A percentile compares a stretch with the other conserved stretches of the same genome.
Conservation (phyloP, 2,888 invertebrate genomes). For the Aleiodes alternator region DNA sequence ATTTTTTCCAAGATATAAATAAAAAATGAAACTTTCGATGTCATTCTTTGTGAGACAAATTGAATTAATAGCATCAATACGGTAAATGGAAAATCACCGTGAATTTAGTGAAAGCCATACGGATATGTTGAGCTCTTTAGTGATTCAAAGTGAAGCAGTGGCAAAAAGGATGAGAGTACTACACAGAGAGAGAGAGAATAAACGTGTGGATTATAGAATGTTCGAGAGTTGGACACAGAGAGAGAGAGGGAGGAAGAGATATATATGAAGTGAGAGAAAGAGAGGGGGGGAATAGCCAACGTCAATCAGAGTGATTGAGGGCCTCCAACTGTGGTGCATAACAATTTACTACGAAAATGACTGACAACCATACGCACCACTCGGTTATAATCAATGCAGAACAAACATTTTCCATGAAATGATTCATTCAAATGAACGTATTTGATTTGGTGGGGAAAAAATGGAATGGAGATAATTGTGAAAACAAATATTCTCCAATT, state of each 20-base stretch:
- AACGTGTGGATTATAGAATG: slow-evolving; percentile 22
- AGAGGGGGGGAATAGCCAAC: slow-evolving; percentile 40
- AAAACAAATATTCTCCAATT: not conserved
- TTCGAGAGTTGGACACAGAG: not conserved
- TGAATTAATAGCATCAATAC: no score
- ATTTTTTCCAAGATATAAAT: no score
- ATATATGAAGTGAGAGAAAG: not conserved
- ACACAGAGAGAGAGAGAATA: not conserved
- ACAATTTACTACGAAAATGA: slow-evolving; percentile 57
- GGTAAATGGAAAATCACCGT: no score
- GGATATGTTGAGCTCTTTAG: not conserved
- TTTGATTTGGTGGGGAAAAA: slow-evolving; percentile 16
- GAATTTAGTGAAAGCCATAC: no score
- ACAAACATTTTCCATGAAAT: slow-evolving; percentile 37
- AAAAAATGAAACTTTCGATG: no score
- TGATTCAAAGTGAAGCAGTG: slow-evolving; percentile 7
- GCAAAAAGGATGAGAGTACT: slow-evolving; percentile 9
- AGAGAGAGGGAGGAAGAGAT: no score
- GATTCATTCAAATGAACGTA: slow-evolving; percentile 25
- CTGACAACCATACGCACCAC: slow-evolving; percentile 46
- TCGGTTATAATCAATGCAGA: slow-evolving; percentile 44
- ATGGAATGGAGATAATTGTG: not conserved
- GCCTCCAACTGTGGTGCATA: slow-evolving; percentile 55
- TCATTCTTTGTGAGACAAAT: no score
- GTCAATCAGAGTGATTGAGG: slow-evolving; percentile 66